These are phyloP conservation scores for Cheumatopsyche charites DNA, from an alignment of 1,140 invertebrate species.

Conservation along the genomic window DNA sequence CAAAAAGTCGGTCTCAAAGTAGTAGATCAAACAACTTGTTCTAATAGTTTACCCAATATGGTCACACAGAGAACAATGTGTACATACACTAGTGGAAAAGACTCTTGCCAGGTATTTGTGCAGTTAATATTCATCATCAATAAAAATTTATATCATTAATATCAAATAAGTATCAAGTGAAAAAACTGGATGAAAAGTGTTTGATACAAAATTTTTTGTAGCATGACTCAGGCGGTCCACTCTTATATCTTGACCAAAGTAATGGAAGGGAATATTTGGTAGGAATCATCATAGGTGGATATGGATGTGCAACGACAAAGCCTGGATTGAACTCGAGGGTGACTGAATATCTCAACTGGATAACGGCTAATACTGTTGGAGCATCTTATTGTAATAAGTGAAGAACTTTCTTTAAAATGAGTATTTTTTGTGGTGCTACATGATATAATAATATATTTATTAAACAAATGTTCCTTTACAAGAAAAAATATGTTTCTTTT, in stretches of 20 bases:
- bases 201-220: constrained; percentile 50
- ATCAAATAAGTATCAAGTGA: too few species aligned
- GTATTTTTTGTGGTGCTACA: too few species aligned
- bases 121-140: not conserved
- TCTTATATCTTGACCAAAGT: constrained; percentile 63
- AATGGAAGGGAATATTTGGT: constrained; percentile 56
- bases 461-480: too few species aligned
- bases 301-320: constrained; percentile 56
- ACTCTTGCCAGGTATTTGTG: constrained; percentile 66
- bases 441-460: too few species aligned
- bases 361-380: constrained; percentile 55
- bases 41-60: constrained; percentile 44
- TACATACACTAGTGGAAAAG: constrained; percentile 67
- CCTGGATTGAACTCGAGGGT: constrained; percentile 64
- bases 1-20: constrained; percentile 67
- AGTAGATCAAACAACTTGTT: constrained; percentile 61
- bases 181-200: too few species aligned
- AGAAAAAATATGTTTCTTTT: too few species aligned
- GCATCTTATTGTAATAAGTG: constrained; percentile 53
- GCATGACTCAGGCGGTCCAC: constrained; percentile 74
- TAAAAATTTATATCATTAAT: not conserved
- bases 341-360: constrained; percentile 62
- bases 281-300: constrained; percentile 66
- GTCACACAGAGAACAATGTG: constrained; percentile 68
- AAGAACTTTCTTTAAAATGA: constrained; percentile 25